Base-by-base conservation (phyloP, 2,888 invertebrate species). In the Ophion obscuratus region DNA sequence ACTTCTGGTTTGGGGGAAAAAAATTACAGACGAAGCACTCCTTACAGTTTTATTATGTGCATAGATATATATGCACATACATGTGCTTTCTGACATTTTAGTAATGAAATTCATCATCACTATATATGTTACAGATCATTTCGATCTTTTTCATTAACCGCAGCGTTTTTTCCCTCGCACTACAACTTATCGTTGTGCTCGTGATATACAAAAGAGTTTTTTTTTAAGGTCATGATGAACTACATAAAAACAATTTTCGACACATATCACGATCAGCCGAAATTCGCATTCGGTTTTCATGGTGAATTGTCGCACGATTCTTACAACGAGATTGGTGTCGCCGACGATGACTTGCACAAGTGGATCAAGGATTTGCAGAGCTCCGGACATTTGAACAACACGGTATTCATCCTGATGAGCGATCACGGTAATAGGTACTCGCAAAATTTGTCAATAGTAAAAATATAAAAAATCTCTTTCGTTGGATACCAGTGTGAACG, bases 221-320 rank as follows among this genome's bases (percentile, higher is more conserved):
- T 59, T 44, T 53, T 57, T 44, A 88, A 95, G 95, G 92, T 95
- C 6, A 94, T 95, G 94, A 91, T 95, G 90, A 94, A 95, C 88
- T 95, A 95, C 88, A 92, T 95, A 0, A 94, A 94, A 88, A 94
- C 95, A 67, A 95, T 96, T 87, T 95, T 95, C 90, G 93, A 95
- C 10, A 96, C 95, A 47, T 97, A 98, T 91, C 95, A 95, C 68
- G 94, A 96, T 47, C 95, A 96, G 74, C 97, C 97, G 0, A 97
- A 97, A 89, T 99, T 98, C 93, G 94, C 96, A 11, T 98, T 99
- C 92, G 97, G 97, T 11, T 99, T 99, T 94, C 97, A 99, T 90
- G 97, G 97, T 0, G 98, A 98, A 90, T 95, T 98, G 27, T 97
- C 98, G 0, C 99, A 99, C 91, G 97, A 98, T 90, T 96, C 97